Conservation (phyloP, 2,113 vertebrate genomes). For the Todiramphus chloris region DNA sequence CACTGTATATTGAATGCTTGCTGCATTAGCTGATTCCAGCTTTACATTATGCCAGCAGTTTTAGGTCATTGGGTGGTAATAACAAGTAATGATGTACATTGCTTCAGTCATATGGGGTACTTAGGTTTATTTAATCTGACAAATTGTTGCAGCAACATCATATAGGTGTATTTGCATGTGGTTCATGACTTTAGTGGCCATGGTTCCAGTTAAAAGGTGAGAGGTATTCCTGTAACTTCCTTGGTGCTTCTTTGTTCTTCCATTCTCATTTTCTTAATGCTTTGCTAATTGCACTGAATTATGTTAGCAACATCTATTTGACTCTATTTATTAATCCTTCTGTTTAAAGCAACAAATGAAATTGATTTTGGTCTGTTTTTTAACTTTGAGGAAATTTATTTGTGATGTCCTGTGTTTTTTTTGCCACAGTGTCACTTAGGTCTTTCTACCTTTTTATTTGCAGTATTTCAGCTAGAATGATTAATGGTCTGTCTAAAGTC, state of each 20-base stretch:
- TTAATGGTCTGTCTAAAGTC: neutral
- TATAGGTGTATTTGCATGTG: neutral
- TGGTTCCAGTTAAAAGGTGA: neutral
- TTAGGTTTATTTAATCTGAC: neutral
- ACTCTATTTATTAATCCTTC: neutral
- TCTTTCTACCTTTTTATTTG: neutral
- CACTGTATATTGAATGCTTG: neutral
- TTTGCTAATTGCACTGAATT: neutral
- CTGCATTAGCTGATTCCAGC: neutral
- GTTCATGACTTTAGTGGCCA: neutral
- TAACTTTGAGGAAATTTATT: neutral
- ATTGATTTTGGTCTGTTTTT: neutral
- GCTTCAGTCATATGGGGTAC: neutral
- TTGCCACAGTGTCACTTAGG: neutral
- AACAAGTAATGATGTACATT: neutral
- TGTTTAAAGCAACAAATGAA: neutral
- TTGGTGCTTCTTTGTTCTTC: neutral
- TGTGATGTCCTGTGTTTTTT: neutral
- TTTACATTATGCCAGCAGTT: fast-evolving
- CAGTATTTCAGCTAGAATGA: neutral
- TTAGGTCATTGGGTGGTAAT: neutral
- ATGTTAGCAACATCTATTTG: neutral
- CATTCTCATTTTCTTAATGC: neutral
- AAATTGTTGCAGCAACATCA: neutral
- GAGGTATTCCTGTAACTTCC: neutral